Base-by-base conservation (phyloP, 2,888 invertebrate species). In the Lycophotia porphyrea region DNA sequence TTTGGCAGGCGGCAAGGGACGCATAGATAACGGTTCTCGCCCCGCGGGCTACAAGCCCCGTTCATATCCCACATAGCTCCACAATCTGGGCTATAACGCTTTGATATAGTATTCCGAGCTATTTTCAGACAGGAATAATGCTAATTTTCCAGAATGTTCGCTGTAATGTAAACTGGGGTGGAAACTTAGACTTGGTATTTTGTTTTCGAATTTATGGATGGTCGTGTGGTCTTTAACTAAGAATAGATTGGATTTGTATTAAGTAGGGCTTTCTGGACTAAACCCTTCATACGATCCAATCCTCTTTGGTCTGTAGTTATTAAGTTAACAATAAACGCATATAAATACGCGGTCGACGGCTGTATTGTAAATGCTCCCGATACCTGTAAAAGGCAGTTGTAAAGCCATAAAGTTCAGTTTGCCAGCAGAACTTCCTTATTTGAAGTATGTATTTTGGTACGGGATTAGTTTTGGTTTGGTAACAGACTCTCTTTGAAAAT, bases 11-110 rank as follows among this genome's bases (percentile, higher is more conserved):
- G 34, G 61, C 79, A 42, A 66, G 92, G 91, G 89, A 89, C 85
- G 84, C 81, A 87, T 90, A 88, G 83, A 89, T 81, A 80, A 84
- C 88, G 83, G 77, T 88, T 81, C 81, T 64, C 81, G 78, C 84
- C 91, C 90, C 88, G 42, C 75, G 84, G 91, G 90, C 82, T 74
- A 76, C 82, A 85, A 78, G 80, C 74, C 64, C 80, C 69, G 83
- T 68, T 76, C 70, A 81, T 82, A 77, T 67, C 55, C 64, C 68
- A 84, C 72, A 72, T 71, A 76, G 70, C 77, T 82, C 55, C 82
- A 69, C 78, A 83, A 83, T 83, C 82, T 68, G 72, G 70, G 77
- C 66, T 84, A 79, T 84, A 84, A 73, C 63, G 71, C 86, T 80
- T 71, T 84, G 80, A 84, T 83, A 75, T 78, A 75, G 68, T 86